Evolutionary conservation across 30 jellyfish, hydroid and myxozoan species (phyloP), one percentile per base, ranked within the genome.

Genomic region (Nemopilema nomurai): DNA sequence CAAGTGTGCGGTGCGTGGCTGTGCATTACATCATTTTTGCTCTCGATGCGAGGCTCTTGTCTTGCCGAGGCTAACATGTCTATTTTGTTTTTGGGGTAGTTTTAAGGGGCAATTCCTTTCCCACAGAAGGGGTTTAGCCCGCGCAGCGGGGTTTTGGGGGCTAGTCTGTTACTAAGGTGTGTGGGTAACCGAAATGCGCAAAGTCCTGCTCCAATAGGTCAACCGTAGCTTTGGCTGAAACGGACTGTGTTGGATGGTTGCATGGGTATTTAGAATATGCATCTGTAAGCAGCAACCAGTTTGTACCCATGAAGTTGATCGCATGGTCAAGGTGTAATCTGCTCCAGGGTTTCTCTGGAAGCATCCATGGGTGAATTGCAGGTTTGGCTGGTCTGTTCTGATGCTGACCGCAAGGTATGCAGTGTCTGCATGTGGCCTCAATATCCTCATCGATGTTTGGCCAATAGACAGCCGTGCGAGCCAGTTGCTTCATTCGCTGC

Each of bases 281-380:
- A 51, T 77, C 87, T n/a, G 80, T 71, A 18, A 80, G 77, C 71
- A 80, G 79, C 62, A 80, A 28, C 90, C 90, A 68, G 80, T 67
- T 23, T 27, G 84, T 51, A 13, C 79, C 90, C 86, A 25, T 29
- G 41, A 20, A 65, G 52, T 25, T 26, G 71, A 49, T 51, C 27
- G 87, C 87, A 62, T 32, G 75, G 21, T 77, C 87, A 22, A 77
- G 70, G 32, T 77, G 87, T 8, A 77, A 28, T 67, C 90, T 80
- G 70, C 80, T 49, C 90, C 85, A 63, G 29, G 87, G 85, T 49
- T 67, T 49, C 80, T 80, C 80, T 23, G 90, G 90, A 64, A 53
- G 80, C 71, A 41, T 49, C 87, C 86, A 80, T n/a, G 49, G 69
- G 27, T 77, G 86, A 22, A 53, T 20, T 77, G 79, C 88, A 26